Evolutionary conservation across 2,797 vertebrate species (phyloP), one percentile per base, ranked within the genome.

Genomic region (Oceanodroma leucorhoa): DNA sequence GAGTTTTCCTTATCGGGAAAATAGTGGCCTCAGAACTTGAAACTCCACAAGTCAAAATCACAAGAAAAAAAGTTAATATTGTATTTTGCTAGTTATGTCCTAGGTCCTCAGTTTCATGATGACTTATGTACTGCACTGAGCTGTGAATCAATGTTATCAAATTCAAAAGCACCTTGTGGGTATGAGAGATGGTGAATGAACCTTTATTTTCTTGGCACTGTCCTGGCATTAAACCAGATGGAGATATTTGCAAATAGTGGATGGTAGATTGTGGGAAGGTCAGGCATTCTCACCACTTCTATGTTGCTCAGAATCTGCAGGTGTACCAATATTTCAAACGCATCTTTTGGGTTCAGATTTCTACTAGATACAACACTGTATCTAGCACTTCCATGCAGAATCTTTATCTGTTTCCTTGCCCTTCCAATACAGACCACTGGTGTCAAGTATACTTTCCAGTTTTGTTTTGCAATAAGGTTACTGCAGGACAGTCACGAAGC

Each of bases 141-240:
- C 21, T 64, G 57, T 91, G 88, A 79, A 71, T 89, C 53, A 76
- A 22, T 18, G 20, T 69, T 73, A 90, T 43, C 41, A 79, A 75
- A 91, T 60, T 79, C 40, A 89, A 71, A 94, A 84, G 32, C 43
- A 91, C 41, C 54, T 89, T 79, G 58, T 75, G 50, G 57, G 66
- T 67, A 79, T 83, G 62, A 87, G 82, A 95, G 85, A 72, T 76
- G 75, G 75, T 54, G 66, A 93, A 60, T 43, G 93, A 82, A 72
- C 50, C 40, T 82, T 90, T 79, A 64, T 72, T 93, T 96, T 87
- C 88, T 91, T 87, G 82, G 62, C 66, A 79, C 45, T 84, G 45
- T 87, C 32, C 79, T 87, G 79, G 85, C 71, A 69, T 87, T 76
- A 72, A 91, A 85, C 54, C 88, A 94, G 83, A 91, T 79, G 66